Conservation (phyloP, 2,797 vertebrate species). For the Falco concolor region DNA sequence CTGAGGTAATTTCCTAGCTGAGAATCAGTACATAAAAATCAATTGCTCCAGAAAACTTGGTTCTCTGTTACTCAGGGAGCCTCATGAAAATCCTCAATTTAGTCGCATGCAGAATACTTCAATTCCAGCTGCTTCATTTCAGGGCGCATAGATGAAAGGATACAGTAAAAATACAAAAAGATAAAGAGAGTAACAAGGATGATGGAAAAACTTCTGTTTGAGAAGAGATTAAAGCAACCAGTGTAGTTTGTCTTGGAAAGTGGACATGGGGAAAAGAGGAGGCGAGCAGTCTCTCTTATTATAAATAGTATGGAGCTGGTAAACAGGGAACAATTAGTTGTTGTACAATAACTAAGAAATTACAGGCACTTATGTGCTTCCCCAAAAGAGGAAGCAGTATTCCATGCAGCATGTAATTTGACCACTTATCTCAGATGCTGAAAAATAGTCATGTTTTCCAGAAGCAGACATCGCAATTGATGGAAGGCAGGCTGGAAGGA, state of each 20-base stretch:
- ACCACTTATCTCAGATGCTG: not conserved
- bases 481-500: not conserved
- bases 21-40: not conserved
- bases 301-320: not conserved
- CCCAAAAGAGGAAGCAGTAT: not conserved
- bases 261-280: not conserved
- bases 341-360: not conserved
- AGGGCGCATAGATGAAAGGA: not conserved
- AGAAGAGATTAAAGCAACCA: not conserved
- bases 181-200: not conserved
- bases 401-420: not conserved
- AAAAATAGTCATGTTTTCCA: not conserved
- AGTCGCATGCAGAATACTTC: not conserved
- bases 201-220: not conserved
- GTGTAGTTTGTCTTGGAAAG: not conserved
- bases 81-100: not conserved
- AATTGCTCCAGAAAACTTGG: not conserved
- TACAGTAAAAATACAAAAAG: not conserved
- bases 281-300: not conserved
- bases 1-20: not conserved
- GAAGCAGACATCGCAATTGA: not conserved
- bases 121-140: not conserved
- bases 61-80: not conserved
- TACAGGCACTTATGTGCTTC: not conserved
- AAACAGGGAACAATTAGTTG: not conserved